Evolutionary conservation across 2,113 vertebrate species (phyloP).

Genomic region (Phyllostomus discolor): DNA sequence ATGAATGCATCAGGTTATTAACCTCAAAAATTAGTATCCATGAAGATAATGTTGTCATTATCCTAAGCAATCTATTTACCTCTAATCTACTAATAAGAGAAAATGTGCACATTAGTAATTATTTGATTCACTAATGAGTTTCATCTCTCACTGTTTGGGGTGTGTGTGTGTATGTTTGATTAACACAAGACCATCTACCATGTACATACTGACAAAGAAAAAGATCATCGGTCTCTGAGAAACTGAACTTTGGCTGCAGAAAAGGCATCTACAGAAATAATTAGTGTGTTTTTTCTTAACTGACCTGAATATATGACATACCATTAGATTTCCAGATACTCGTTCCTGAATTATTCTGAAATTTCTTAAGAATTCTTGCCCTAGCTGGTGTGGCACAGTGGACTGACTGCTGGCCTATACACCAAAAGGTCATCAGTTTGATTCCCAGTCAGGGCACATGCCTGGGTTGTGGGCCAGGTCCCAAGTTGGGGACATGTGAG

Average conservation of each 20-base stretch:
- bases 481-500: too few species aligned
- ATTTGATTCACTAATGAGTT: slow-evolving; percentile 10
- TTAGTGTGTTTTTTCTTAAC: neutral
- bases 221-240: neutral
- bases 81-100: neutral
- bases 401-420: too few species aligned
- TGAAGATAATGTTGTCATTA: neutral
- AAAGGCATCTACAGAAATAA: slow-evolving; percentile 8
- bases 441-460: too few species aligned
- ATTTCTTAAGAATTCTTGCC: neutral
- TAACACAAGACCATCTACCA: neutral
- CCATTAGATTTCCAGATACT: neutral
- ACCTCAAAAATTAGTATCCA: neutral
- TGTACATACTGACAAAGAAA: neutral
- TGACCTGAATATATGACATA: neutral
- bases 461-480: too few species aligned
- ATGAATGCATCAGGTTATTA: neutral
- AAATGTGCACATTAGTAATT: neutral
- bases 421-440: too few species aligned
- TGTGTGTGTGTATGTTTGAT: neutral
- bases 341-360: neutral
- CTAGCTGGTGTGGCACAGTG: too few species aligned
- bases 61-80: neutral
- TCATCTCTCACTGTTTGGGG: neutral
- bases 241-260: neutral